Percentiles rank a stretch among this genome's conserved stretches.
Evolutionary conservation across 2,888 invertebrate genomes (phyloP).

Genomic region (Cantharis lateralis): DNA sequence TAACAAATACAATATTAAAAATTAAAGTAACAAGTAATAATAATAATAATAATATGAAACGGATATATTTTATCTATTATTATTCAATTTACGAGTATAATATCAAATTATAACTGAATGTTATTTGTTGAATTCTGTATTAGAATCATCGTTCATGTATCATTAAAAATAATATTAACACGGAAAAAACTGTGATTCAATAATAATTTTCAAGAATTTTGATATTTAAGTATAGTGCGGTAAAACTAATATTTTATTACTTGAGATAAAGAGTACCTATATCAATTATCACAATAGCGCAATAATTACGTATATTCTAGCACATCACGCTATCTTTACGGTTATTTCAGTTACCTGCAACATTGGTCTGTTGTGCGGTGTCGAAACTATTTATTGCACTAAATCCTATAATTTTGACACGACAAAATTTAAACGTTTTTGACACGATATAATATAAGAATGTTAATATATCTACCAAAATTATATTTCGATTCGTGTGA

Average conservation of each 20-base stretch:
- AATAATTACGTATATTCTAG: conserved; percentile 31
- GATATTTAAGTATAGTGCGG: conserved; percentile 28
- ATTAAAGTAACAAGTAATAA: not conserved
- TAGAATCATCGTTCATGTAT: not conserved
- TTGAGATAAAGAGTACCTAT: conserved; percentile 30
- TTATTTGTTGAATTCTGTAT: not conserved
- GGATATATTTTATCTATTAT: not conserved
- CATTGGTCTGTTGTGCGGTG: conserved; percentile 32
- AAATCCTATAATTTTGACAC: conserved; percentile 38
- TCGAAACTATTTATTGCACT: conserved; percentile 38
- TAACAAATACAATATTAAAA: not conserved
- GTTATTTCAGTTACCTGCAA: conserved; percentile 29
- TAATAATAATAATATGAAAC: not conserved
- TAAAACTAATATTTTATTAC: conserved; percentile 25
- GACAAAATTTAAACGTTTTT: conserved; percentile 31
- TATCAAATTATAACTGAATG: not conserved
- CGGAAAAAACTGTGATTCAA: conserved; percentile 11
- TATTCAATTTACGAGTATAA: not conserved
- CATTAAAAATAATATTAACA: not conserved
- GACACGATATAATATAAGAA: conserved; percentile 32
- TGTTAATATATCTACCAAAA: conserved; percentile 13
- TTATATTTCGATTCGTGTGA: conserved; percentile 23
- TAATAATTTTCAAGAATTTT: conserved; percentile 10
- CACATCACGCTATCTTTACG: conserved; percentile 28
- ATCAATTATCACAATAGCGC: conserved; percentile 33